Evolutionary conservation across 2,888 invertebrate species (phyloP).

Genomic region (Thymelicus acteon): DNA sequence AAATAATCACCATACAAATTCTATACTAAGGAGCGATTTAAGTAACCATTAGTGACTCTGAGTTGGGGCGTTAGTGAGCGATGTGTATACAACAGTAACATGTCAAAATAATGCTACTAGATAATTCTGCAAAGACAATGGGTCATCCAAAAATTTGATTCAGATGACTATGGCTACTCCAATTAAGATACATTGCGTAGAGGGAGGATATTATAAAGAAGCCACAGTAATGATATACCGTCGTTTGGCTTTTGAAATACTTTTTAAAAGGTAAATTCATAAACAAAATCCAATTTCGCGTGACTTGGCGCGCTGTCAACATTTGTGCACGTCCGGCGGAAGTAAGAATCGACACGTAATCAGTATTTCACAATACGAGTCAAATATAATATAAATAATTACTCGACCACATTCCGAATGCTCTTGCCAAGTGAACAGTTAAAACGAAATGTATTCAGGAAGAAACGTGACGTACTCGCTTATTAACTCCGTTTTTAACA

Average conservation of each 20-base stretch:
- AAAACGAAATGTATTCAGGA: slow-evolving; percentile 1
- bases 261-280: neutral
- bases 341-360: slow-evolving; percentile 23
- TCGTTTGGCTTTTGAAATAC: neutral
- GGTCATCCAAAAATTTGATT: too few species aligned
- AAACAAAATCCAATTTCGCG: slow-evolving; percentile 16
- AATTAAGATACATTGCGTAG: too few species aligned
- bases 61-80: too few species aligned
- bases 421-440: neutral
- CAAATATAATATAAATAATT: slow-evolving; percentile 25
- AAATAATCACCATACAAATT: too few species aligned
- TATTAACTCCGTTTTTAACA: neutral
- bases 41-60: too few species aligned
- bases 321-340: slow-evolving; percentile 25
- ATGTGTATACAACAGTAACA: too few species aligned
- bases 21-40: too few species aligned
- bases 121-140: too few species aligned
- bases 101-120: too few species aligned
- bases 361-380: slow-evolving; percentile 14
- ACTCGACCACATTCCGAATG: slow-evolving; percentile 10
- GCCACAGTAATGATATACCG: neutral
- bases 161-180: too few species aligned
- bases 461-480: neutral
- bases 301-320: slow-evolving; percentile 26
- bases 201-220: neutral